Conservation (phyloP, 2,113 vertebrate species). For the Dermatemys mawii region DNA sequence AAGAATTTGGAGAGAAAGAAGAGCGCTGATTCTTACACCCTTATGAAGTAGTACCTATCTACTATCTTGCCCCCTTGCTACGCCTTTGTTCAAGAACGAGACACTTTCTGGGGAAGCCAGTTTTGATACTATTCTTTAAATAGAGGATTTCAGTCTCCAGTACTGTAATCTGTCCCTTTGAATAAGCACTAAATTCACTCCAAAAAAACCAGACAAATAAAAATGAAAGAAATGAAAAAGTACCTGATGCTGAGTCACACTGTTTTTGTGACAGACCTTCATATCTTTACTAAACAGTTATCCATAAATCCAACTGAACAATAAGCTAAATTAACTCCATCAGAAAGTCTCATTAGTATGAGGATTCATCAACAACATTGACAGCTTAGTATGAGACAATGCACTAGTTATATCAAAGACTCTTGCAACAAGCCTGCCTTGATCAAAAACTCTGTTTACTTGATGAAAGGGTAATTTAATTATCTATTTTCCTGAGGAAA, state of each 20-base stretch:
- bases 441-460: constrained; percentile 52
- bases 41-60: neutral
- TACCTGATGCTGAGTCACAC: neutral
- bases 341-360: constrained; percentile 19
- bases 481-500: constrained; percentile 44
- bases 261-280: neutral
- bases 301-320: constrained; percentile 23
- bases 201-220: neutral
- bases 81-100: neutral
- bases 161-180: neutral
- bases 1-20: neutral
- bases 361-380: constrained; percentile 28
- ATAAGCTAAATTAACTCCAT: constrained; percentile 11
- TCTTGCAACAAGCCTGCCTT: neutral
- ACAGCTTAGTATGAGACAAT: constrained; percentile 16
- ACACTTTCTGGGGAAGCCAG: neutral
- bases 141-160: neutral
- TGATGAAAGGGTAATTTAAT: constrained; percentile 52
- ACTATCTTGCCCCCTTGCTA: neutral
- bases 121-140: neutral
- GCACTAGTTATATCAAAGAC: constrained; percentile 13
- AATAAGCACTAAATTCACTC: neutral
- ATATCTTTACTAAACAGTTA: constrained; percentile 7
- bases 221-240: neutral
- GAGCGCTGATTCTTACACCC: neutral